Percentiles rank a stretch among this genome's conserved stretches.
Evolutionary conservation across 2,797 vertebrate species (phyloP).

Genomic region (Chrosomus eos): DNA sequence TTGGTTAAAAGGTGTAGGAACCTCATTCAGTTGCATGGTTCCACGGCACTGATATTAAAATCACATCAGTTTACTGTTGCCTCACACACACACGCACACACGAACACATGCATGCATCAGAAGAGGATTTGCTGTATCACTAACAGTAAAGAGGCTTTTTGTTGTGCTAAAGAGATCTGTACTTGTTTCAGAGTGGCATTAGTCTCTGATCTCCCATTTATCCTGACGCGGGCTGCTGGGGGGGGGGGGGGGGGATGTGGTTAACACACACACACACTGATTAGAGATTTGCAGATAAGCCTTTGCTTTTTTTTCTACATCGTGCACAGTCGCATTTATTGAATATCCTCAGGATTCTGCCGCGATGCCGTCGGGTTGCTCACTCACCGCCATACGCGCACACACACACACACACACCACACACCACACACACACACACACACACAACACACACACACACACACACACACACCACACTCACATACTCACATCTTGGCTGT

Average conservation of each 20-base stretch:
- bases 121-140: slow-evolving; percentile 82
- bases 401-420: too few relatives aligned
- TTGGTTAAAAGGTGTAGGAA: neutral
- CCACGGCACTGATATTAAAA: neutral
- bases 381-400: too few relatives aligned
- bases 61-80: neutral
- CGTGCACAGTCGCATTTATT: neutral
- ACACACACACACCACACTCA: too few relatives aligned
- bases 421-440: too few relatives aligned
- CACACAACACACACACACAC: too few relatives aligned
- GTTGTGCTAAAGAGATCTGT: slow-evolving; percentile 80
- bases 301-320: neutral
- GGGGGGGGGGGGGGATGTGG: slow-evolving; percentile 52
- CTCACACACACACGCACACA: neutral
- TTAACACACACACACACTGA: slow-evolving; percentile 46
- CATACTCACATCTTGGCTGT: slow-evolving; percentile 9
- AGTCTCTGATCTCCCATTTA: slow-evolving; percentile 77
- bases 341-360: neutral
- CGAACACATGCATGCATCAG: slow-evolving; percentile 26
- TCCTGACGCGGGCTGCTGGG: slow-evolving; percentile 57
- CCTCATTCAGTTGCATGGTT: slow-evolving; percentile 29
- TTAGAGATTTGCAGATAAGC: slow-evolving; percentile 51
- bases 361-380: neutral
- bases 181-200: slow-evolving; percentile 77
- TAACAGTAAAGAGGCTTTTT: slow-evolving; percentile 84